Percentiles rank a stretch among this genome's conserved stretches.
Conservation (phyloP, 2,113 vertebrate genomes). For the Garra rufa region DNA sequence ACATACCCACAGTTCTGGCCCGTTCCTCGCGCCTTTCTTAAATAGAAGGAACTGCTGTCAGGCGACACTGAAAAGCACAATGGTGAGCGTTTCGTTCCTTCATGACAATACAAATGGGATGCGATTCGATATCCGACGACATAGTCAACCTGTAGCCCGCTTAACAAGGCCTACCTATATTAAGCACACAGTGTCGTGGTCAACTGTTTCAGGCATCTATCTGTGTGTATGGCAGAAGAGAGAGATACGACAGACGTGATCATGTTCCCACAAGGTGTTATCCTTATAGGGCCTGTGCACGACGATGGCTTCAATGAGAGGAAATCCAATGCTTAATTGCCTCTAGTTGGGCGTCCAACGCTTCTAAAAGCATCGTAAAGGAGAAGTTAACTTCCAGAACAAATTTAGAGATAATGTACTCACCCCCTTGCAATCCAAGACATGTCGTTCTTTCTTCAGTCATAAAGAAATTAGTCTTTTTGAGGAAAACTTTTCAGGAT, state of each 20-base stretch:
- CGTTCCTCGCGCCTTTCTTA: neutral
- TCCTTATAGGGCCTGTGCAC: neutral
- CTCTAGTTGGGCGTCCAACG: neutral
- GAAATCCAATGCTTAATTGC: neutral
- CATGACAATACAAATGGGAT: constrained; percentile 11
- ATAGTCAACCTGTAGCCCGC: constrained; percentile 1
- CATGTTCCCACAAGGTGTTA: constrained; percentile 1
- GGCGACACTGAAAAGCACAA: constrained; percentile 33
- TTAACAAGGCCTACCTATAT: constrained; percentile 1
- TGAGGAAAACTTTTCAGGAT: no score
- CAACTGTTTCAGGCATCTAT: constrained; percentile 32
- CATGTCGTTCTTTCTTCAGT: no score
- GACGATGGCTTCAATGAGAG: constrained; percentile 6
- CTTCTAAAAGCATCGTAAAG: neutral
- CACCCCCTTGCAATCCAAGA: no score
- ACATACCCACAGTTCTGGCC: constrained; percentile 20
- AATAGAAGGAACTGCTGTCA: neutral
- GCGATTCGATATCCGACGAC: neutral
- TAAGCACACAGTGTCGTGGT: constrained; percentile 44
- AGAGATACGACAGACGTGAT: constrained; percentile 3
- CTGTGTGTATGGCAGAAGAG: constrained; percentile 18
- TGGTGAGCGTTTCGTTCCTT: constrained; percentile 19
- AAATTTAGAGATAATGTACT: no score
- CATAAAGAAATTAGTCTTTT: no score
- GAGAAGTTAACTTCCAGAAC: no score